Conservation (phyloP, 1,140 invertebrate species). For the Drosophila mojavensis region DNA sequence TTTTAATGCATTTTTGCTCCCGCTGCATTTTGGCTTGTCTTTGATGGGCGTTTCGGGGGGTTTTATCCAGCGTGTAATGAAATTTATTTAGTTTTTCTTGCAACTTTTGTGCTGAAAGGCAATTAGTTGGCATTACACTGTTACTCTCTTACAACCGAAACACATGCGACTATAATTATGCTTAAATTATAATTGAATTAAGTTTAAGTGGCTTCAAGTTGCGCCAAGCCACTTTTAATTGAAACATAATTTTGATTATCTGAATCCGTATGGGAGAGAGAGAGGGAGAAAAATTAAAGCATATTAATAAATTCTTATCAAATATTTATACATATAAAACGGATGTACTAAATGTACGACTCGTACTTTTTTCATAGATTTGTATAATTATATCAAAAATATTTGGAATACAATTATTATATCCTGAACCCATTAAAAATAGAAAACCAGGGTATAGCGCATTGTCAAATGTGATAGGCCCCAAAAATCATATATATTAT, state of each 20-base stretch:
- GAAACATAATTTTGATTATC: conserved; percentile 21
- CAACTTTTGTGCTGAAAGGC: conserved; percentile 39
- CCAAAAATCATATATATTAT: no score
- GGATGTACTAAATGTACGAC: no score
- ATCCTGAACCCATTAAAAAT: no score
- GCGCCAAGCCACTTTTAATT: conserved; percentile 45
- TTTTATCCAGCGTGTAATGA: conserved; percentile 42
- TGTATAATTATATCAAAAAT: no score
- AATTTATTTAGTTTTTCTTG: conserved; percentile 53
- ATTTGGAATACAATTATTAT: no score
- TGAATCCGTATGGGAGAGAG: neutral
- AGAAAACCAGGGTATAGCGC: no score
- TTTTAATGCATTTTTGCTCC: conserved; percentile 70
- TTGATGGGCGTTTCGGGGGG: neutral
- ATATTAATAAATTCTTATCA: no score
- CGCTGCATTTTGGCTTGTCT: conserved; percentile 23
- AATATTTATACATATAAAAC: no score
- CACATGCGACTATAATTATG: conserved; percentile 38
- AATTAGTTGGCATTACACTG: conserved; percentile 54
- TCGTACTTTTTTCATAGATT: no score
- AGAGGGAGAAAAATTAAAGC: neutral
- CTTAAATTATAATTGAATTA: conserved; percentile 76
- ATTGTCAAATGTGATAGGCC: no score
- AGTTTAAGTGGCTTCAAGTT: conserved; percentile 64
- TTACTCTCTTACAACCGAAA: conserved; percentile 13